Evolutionary conservation across 2,113 vertebrate species (phyloP).

Genomic region (Xerus inauris): DNA sequence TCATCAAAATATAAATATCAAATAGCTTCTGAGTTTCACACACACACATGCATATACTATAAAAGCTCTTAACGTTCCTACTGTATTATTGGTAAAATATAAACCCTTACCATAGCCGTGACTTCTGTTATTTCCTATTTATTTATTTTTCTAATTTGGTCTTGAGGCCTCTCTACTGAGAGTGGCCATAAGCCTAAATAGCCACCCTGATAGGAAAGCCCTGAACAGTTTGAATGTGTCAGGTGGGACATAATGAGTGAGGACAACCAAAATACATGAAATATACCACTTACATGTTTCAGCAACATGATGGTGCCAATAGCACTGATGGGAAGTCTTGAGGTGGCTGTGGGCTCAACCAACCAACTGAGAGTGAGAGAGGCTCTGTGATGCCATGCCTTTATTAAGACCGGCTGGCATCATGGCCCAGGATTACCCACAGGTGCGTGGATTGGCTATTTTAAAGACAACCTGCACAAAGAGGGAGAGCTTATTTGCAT

Average conservation of each 20-base stretch:
- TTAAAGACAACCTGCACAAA: not conserved
- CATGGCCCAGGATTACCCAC: too few species aligned
- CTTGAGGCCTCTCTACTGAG: not conserved
- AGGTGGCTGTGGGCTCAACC: not conserved
- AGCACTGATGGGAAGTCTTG: too few species aligned
- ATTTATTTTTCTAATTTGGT: not conserved
- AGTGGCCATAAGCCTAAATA: too few species aligned
- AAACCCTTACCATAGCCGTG: not conserved
- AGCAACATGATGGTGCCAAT: accelerated
- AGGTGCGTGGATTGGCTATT: not conserved
- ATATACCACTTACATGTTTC: not conserved
- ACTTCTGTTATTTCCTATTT: not conserved
- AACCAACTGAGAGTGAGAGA: accelerated
- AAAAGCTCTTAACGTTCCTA: not conserved
- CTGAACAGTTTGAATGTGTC: too few species aligned
- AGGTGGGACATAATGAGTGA: not conserved
- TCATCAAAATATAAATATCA: not conserved
- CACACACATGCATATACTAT: too few species aligned
- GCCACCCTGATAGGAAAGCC: too few species aligned
- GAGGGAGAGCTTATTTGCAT: not conserved
- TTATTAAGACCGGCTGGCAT: accelerated
- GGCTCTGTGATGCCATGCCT: accelerated
- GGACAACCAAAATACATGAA: not conserved
- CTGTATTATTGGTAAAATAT: not conserved
- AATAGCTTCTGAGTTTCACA: not conserved